Percentiles rank a stretch among this genome's conserved stretches.
phyloP scores from a whole-genome alignment of 2,113 vertebrate genomes.

The Rattus rattus region DNA sequence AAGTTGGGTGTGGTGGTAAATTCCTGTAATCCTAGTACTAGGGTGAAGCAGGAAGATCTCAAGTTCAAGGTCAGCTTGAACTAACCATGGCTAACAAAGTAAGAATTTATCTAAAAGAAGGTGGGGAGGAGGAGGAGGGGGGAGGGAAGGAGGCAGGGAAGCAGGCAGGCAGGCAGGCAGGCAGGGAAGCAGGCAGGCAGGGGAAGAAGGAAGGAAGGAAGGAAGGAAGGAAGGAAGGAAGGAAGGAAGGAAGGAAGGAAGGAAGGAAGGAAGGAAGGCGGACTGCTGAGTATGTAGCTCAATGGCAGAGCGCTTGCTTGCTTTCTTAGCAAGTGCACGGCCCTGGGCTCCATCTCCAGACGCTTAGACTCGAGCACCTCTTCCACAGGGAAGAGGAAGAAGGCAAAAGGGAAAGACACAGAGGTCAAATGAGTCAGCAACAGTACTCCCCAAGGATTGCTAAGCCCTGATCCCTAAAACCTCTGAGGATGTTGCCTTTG shows the following conservation, averaged over 20 bases:
- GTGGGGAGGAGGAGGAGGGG: no score
- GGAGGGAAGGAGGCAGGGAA: fast-evolving
- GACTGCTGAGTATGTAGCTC: not conserved
- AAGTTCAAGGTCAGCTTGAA: not conserved
- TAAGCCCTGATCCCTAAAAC: not conserved
- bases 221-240: no score
- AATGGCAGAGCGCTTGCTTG: not conserved
- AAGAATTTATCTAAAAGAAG: not conserved
- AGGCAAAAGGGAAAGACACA: not conserved
- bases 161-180: fast-evolving
- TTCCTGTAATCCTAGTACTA: not conserved
- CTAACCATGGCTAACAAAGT: not conserved
- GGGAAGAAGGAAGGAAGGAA: no score
- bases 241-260: no score
- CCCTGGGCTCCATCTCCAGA: not conserved
- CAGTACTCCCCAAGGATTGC: not conserved
- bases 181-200: fast-evolving
- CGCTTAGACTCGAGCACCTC: not conserved
- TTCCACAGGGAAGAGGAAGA: not conserved
- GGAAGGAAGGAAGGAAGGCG: no score
- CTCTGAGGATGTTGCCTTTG: not conserved
- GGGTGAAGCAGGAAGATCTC: not conserved
- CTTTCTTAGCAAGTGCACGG: no score
- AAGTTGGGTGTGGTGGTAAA: not conserved
- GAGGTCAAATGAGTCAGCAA: not conserved